A percentile compares a stretch with the other conserved stretches of the same genome.
phyloP scores from a whole-genome alignment of 1,140 invertebrate genomes.

The Teleogryllus occipitalis region DNA sequence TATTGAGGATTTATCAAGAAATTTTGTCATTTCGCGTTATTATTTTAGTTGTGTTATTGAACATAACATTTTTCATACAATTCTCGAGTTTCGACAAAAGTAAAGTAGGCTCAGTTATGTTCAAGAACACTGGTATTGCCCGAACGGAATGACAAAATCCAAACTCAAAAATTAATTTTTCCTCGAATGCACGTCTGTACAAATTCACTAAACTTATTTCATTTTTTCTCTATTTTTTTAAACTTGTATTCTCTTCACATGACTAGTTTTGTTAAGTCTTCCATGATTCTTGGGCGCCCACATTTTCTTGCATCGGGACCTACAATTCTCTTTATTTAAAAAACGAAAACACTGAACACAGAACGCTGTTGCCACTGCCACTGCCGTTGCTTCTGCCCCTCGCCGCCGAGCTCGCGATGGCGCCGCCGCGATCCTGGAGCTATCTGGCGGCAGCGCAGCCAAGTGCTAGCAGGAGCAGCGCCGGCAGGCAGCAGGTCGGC shows the following conservation, averaged over 20 bases:
- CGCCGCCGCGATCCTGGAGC: background rate
- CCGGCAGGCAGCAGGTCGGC: background rate
- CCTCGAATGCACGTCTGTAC: background rate
- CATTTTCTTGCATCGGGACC: background rate
- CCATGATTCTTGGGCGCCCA: background rate
- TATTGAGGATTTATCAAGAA: too few relatives aligned
- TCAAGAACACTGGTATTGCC: too few relatives aligned
- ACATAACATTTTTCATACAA: too few relatives aligned
- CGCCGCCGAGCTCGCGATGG: too few relatives aligned
- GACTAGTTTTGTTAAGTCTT: background rate
- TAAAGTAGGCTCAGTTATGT: too few relatives aligned
- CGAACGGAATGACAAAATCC: background rate
- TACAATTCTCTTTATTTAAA: slow-evolving; percentile 1
- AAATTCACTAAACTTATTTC: background rate
- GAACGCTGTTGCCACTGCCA: background rate
- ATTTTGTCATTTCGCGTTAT: too few relatives aligned
- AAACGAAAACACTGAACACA: background rate
- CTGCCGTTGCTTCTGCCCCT: background rate
- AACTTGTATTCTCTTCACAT: background rate
- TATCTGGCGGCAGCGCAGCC: background rate
- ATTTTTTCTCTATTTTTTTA: background rate
- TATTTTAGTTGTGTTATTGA: too few relatives aligned
- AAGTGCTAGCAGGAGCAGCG: background rate
- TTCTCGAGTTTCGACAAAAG: too few relatives aligned
- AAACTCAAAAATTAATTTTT: background rate